Conservation (phyloP, 2,888 invertebrate species). For the Myopa tessellatipennis region DNA sequence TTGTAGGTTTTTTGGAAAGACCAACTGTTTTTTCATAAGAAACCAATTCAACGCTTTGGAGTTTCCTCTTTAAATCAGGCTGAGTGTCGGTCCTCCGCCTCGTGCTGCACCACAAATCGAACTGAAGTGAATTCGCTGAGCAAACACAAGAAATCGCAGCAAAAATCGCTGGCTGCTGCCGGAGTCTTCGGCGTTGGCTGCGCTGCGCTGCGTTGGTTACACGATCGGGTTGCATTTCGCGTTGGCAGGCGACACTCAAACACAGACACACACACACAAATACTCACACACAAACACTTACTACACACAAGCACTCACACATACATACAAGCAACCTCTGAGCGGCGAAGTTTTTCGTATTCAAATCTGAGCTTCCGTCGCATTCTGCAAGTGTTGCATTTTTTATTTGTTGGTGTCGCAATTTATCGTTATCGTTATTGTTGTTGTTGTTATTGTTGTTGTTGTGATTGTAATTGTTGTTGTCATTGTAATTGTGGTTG, state of each 20-base stretch:
- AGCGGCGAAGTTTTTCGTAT: conserved; percentile 7
- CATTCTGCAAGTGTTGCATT: conserved; percentile 29
- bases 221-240: conserved; percentile 17
- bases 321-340: not conserved
- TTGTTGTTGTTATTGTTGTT: not conserved
- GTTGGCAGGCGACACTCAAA: not conserved
- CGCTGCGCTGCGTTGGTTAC: conserved; percentile 13
- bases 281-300: not conserved
- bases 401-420: conserved; percentile 22
- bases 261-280: not conserved
- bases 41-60: not conserved
- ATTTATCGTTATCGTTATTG: not conserved
- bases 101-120: conserved; percentile 44
- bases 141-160: conserved; percentile 31
- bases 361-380: conserved; percentile 17
- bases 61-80: conserved; percentile 5
- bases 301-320: not conserved
- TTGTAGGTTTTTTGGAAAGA: no score
- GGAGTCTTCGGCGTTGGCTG: not conserved
- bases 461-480: conserved; percentile 1
- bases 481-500: not conserved
- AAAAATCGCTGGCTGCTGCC: not conserved
- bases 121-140: conserved; percentile 44
- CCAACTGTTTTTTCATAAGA: no score
- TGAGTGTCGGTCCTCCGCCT: conserved; percentile 38